Conservation (phyloP, 1,140 invertebrate genomes). For the Pantala flavescens region DNA sequence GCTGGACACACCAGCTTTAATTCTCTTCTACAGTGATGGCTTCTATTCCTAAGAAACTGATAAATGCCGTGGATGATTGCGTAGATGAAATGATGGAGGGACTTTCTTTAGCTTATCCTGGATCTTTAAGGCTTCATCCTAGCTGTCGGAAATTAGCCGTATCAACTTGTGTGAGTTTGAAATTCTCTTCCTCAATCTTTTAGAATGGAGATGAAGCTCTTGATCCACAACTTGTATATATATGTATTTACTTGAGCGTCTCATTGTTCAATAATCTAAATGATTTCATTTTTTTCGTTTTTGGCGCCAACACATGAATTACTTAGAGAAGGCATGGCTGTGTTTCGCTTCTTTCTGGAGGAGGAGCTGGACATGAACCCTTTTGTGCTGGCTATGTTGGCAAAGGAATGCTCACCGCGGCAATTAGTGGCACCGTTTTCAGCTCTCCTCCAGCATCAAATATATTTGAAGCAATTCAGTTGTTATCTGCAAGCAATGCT, state of each 20-base stretch:
- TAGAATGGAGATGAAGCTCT: conserved; percentile 10
- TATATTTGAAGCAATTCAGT: conserved; percentile 53
- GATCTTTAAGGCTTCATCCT: conserved; percentile 22
- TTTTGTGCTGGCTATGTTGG: conserved; percentile 67
- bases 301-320: conserved; percentile 31
- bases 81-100: conserved; percentile 60
- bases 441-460: conserved; percentile 61
- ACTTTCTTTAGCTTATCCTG: conserved; percentile 47
- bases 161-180: conserved; percentile 22
- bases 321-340: conserved; percentile 34
- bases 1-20: too few relatives aligned
- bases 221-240: background rate
- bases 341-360: conserved; percentile 65
- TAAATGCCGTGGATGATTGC: conserved; percentile 50
- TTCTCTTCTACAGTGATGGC: background rate
- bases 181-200: conserved; percentile 5
- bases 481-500: conserved; percentile 42
- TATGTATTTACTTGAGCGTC: background rate
- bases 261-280: background rate
- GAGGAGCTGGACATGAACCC: conserved; percentile 81
- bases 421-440: conserved; percentile 66
- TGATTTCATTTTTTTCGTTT: conserved; percentile 25
- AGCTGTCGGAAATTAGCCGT: conserved; percentile 11
- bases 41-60: conserved; percentile 44
- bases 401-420: conserved; percentile 59